Base-by-base conservation (phyloP, 2,888 invertebrate genomes). In the Nomada ferruginata region DNA sequence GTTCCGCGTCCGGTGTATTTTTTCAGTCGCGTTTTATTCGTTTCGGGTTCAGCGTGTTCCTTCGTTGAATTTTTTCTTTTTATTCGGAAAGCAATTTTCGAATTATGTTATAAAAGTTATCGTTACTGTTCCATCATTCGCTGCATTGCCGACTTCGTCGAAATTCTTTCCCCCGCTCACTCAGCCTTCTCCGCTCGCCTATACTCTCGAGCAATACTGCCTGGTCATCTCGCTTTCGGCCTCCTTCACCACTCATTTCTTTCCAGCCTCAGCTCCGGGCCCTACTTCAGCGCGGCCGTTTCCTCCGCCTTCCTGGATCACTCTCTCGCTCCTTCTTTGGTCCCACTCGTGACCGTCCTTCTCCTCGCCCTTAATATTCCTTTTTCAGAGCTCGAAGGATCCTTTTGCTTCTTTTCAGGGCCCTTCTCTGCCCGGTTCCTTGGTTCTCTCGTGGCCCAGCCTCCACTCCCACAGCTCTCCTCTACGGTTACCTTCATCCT, bases 181-280 rank as follows among this genome's bases (percentile, higher is more conserved):
- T n/a, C 20, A 15, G 26, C 66, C 11, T 63, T 55, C 26, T 29
- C 55, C 44, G 3, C 23, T 36, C 29, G 36, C 50, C 47, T 36
- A 42, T n/a, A 23, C 73, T 66, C 65, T 63, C 52, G 26, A 47
- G 59, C 47, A 36, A 36, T 36, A 70, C 42, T 15, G 57, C 57
- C 44, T 29, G 69, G 42, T 68, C 57, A 57, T 69, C 44, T 47
- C 55, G n/a, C 29, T 72, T 80, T 80, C 73, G 74, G 80, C 76
- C 53, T 26, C 55, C 20, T 26, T 71, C 52, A 11, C 23, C n/a
- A 26, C 52, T 75, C 23, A 53, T 36, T 52, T 42, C 53, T 63
- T n/a, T 52, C 11, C 36, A 29, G 4, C 36, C 18, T 53, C 29
- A 20, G 42, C 60, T 23, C 5, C 5, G 50, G 52, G 59, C 60